Percentiles rank a stretch among this genome's conserved stretches.
phyloP scores from a whole-genome alignment of 1,140 invertebrate species.

The Centruroides vittatus region DNA sequence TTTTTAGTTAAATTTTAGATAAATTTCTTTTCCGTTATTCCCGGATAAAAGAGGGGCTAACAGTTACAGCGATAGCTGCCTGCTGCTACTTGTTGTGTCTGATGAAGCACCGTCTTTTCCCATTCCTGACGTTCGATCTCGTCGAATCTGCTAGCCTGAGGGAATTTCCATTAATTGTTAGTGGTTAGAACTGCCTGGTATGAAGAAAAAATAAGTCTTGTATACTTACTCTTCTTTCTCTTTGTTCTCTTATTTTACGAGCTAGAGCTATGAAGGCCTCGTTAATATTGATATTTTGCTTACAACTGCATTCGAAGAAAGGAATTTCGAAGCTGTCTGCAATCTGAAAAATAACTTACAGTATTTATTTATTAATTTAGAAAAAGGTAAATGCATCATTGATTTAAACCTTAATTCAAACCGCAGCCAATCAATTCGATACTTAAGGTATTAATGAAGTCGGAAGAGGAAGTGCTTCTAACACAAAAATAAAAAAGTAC shows the following conservation, averaged over 20 bases:
- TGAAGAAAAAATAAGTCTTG: too few relatives aligned
- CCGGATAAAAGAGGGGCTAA: neutral
- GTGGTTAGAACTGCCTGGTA: too few relatives aligned
- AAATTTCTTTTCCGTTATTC: neutral
- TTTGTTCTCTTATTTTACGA: slow-evolving; percentile 60
- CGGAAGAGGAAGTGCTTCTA: too few relatives aligned
- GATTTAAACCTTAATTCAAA: too few relatives aligned
- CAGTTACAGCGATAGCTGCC: slow-evolving; percentile 12
- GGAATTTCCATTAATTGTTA: neutral
- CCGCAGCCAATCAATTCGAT: too few relatives aligned
- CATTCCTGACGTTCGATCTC: slow-evolving; percentile 18
- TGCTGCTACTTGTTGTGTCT: slow-evolving; percentile 7
- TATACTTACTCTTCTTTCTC: slow-evolving; percentile 48
- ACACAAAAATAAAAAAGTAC: too few relatives aligned
- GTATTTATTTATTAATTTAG: too few relatives aligned
- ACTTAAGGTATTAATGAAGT: too few relatives aligned
- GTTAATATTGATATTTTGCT: slow-evolving; percentile 78
- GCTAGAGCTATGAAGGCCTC: slow-evolving; percentile 69
- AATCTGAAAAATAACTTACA: slow-evolving; percentile 41
- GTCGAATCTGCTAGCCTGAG: slow-evolving; percentile 17
- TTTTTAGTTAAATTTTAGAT: too few relatives aligned
- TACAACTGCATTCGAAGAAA: slow-evolving; percentile 83
- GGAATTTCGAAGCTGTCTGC: slow-evolving; percentile 82
- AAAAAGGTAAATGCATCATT: too few relatives aligned
- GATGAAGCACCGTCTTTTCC: slow-evolving; percentile 14